Base-by-base conservation (phyloP, 1,140 invertebrate species). In the Drosophila persimilis region DNA sequence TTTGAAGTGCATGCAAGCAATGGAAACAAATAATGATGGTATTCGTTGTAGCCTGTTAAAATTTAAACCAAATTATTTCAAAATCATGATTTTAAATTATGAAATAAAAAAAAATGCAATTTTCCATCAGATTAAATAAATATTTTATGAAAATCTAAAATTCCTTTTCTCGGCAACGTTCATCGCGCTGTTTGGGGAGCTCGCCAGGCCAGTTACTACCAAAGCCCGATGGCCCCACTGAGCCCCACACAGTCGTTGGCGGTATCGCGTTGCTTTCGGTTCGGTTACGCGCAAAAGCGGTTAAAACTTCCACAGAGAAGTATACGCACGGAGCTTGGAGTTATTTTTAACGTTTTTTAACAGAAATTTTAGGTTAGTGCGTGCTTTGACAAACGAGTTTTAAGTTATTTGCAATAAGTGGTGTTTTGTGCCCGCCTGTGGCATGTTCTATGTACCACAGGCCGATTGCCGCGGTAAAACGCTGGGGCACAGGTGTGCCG, bases 361-460 rank as follows among this genome's bases (percentile, higher is more conserved):
- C 62, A 48, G 13, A 44, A 61, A 80, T 69, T 76, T 75, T 84
- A 85, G 80, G 80, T 84, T 84, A 76, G 80, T 83, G 80, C 65
- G 47, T 62, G 67, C 54, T 52, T 81, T 61, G 54, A 60, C 57
- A 83, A 83, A 84, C 79, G 67, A 69, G 79, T 83, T 83, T 79
- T 62, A 13, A 73, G 73, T 59, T 59, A 57, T 73, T 60, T 41
- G 57, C 63, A 55, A 81, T 73, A 31, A 75, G 51, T 65, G 45
- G 59, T 39, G 35, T 29, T 41, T 13, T 48, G 29, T 31, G 63
- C 47, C 41, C 65, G 50, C 45, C 54, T 53, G 20, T 60, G 29
- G 26, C 45, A 52, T 62, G 57, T 66, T 76, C 56, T 61, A 54
- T 11, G 26, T 31, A 47, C 26, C 29, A 29, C 3, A 31, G 31